Conservation (phyloP, 2,888 invertebrate species). For the Hemicrepidius hirtus region DNA sequence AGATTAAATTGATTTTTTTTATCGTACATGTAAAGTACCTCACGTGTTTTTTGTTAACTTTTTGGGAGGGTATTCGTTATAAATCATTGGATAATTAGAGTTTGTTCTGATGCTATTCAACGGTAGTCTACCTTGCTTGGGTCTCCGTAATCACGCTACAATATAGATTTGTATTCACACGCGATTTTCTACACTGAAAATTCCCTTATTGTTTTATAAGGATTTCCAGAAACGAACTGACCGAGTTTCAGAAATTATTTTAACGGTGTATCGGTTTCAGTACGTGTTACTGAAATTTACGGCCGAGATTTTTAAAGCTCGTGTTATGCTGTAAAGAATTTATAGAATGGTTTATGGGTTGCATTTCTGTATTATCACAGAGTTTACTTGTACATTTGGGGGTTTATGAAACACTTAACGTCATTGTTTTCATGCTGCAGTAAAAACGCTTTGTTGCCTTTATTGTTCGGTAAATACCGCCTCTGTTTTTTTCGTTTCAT, state of each 20-base stretch:
- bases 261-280: constrained; percentile 36
- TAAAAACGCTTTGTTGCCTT: constrained; percentile 22
- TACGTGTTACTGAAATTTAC: constrained; percentile 31
- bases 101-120: constrained; percentile 20
- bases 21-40: too few species aligned
- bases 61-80: constrained; percentile 3
- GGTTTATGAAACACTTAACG: constrained; percentile 40
- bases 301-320: constrained; percentile 35
- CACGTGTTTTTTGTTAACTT: too few species aligned
- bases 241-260: constrained; percentile 8
- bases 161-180: constrained; percentile 13
- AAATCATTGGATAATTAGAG: constrained; percentile 24
- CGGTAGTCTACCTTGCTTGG: constrained; percentile 20
- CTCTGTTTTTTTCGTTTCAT: constrained; percentile 24
- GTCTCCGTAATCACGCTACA: constrained; percentile 7
- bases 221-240: background rate
- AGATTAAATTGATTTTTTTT: too few species aligned
- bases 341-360: constrained; percentile 34
- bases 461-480: constrained; percentile 11
- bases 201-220: background rate
- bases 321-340: constrained; percentile 37
- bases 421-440: constrained; percentile 32
- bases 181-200: constrained; percentile 23
- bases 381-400: constrained; percentile 25
- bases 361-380: constrained; percentile 39